Evolutionary conservation across 2,888 invertebrate species (phyloP), one percentile per base, ranked within the genome.

Genomic region (Creontiades dilutus): DNA sequence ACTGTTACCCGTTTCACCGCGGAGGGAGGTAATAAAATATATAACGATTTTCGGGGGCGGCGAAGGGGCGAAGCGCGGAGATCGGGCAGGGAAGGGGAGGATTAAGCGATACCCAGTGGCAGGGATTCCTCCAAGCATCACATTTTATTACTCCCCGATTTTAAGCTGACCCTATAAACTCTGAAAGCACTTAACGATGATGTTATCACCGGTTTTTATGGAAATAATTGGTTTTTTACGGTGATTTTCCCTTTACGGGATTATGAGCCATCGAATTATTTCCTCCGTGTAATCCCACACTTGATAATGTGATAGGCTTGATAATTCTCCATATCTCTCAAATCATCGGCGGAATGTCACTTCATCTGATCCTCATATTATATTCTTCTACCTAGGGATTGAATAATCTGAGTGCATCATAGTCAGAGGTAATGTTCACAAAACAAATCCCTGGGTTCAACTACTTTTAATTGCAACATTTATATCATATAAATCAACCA

Each of bases 191-290:
- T 61, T 61, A 61, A 68, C 23, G 68, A 68, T 68, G 68, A 68
- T 68, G 68, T 68, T 68, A 68, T 23, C 68, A 23, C 9, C 23
- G 23, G 68, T 19, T 68, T n/a, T 68, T 68, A 68, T 68, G 68
- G 23, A 68, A 68, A 68, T 68, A 68, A 68, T 68, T 68, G 68
- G 68, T 23, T 68, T 61, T 68, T 68, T 68, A 68, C 68, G 68
- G 68, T 68, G 19, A 68, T 68, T 23, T 52, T 13, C 23, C 23
- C 19, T 68, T 68, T 23, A 3, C 13, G 9, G 68, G 23, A 68
- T 68, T 68, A 23, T 23, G 23, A 68, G 68, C 23, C 7, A 23
- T 19, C 68, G 13, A 68, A 68, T 68, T 68, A 27, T 9, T 11
- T 23, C 23, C 23, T 68, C 13, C 23, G 11, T 19, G 68, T 68